Evolutionary conservation across 2,113 vertebrate species (phyloP), one percentile per base, ranked within the genome.

Genomic region (Burhinus bistriatus): DNA sequence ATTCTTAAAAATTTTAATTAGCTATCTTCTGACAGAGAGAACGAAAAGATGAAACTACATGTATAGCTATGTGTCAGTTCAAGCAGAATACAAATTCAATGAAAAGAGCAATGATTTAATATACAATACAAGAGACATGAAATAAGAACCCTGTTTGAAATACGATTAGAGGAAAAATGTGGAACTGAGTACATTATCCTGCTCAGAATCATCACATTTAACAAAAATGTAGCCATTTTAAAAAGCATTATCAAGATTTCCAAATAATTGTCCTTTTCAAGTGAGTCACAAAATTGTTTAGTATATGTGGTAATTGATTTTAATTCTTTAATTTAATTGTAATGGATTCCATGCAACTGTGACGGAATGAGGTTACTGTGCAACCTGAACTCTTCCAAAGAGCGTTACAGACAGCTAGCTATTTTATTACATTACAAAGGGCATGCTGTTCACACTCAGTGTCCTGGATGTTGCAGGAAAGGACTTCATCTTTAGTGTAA

Each of bases 281-380:
- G 52, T 17, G 29, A 92, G 7, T 85, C 89, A 68, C 7, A 6
- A 94, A 93, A 76, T 64, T 85, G 32, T 79, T 90, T 64, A 93
- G 45, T 34, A 71, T 34, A 80, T 29, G 47, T 27, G 20, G 16
- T 12, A 58, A 81, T 55, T 71, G 6, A 66, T 81, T 92, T 93
- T 44, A 91, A 72, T 79, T 58, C 69, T 61, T 52, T 71, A 49
- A 79, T 78, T 77, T 81, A 64, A 89, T 71, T 57, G 36, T 16
- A 95, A 96, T 68, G 81, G 44, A 94, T 97, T 90, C 81, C 88
- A 97, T 72, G 45, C 34, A 95, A 38, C 83, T 70, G 11, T 34
- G 26, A 83, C 45, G 9, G 75, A 96, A 68, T 80, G 49, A 75
- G 64, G 49, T 90, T 89, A 92, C 82, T 45, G 51, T 73, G 65